A percentile compares a stretch with the other conserved stretches of the same genome.
These are phyloP conservation scores for Diorhabda carinulata DNA, from an alignment of 1,140 invertebrate genomes.

Conservation along the genomic window DNA sequence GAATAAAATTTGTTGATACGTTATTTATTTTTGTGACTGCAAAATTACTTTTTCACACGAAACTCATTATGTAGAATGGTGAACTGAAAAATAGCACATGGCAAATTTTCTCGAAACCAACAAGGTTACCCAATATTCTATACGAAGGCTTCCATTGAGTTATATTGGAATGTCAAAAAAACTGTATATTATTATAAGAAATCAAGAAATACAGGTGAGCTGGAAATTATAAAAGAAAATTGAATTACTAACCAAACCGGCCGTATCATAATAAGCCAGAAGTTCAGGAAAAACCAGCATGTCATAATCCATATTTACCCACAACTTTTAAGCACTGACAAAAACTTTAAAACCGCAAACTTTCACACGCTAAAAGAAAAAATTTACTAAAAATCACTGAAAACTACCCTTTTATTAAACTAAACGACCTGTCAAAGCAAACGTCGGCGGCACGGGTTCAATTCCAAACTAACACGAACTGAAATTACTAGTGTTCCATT, in stretches of 20 bases:
- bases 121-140: too few species aligned
- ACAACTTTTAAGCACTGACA: constrained; percentile 15
- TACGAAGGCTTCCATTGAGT: too few species aligned
- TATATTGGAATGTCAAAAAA: too few species aligned
- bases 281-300: constrained; percentile 45
- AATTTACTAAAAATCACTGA: constrained; percentile 5
- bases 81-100: too few species aligned
- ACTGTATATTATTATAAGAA: too few species aligned
- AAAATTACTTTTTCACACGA: too few species aligned
- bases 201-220: too few species aligned
- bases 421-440: neutral
- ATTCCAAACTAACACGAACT: constrained; percentile 21
- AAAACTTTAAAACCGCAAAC: constrained; percentile 1
- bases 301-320: constrained; percentile 44
- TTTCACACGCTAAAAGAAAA: constrained; percentile 13
- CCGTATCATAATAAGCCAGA: constrained; percentile 42
- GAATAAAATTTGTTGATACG: too few species aligned
- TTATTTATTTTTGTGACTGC: too few species aligned
- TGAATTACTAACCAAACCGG: constrained; percentile 36
- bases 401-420: constrained; percentile 1
- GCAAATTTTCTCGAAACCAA: too few species aligned
- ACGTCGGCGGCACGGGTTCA: neutral
- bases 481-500: constrained; percentile 33
- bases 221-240: too few species aligned
- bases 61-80: too few species aligned